These are phyloP conservation scores for Magallana ariakensis DNA, from an alignment of 1,140 invertebrate genomes.

Conservation along the genomic window DNA sequence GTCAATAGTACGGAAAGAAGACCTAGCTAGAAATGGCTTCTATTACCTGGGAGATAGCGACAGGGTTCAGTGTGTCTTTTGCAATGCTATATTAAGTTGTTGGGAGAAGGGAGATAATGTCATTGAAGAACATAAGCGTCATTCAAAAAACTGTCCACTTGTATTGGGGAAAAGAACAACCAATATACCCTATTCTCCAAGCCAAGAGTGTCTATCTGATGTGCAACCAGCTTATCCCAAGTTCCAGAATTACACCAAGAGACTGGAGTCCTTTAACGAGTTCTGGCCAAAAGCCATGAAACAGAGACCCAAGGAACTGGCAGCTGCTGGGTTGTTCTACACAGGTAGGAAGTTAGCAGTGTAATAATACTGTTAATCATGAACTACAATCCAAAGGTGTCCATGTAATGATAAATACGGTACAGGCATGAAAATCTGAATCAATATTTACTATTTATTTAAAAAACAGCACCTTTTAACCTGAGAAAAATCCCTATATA, in stretches of 20 bases:
- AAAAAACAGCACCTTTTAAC: too few species aligned
- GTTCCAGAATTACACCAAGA: neutral
- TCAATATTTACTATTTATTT: too few species aligned
- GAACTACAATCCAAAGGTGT: neutral
- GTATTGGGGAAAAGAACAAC: neutral
- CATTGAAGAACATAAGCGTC: conserved; percentile 28
- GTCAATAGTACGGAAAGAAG: conserved; percentile 18
- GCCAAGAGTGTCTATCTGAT: neutral
- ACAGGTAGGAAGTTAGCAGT: conserved; percentile 23
- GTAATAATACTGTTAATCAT: neutral
- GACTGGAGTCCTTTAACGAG: conserved; percentile 25
- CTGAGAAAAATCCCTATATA: too few species aligned
- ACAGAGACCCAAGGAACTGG: conserved; percentile 43
- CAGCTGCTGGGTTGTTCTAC: conserved; percentile 49
- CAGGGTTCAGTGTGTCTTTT: conserved; percentile 47
- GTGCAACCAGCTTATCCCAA: neutral
- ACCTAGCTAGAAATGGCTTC: conserved; percentile 44
- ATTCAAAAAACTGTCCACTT: conserved; percentile 38
- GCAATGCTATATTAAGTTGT: conserved; percentile 37
- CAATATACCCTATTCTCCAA: conserved; percentile 35
- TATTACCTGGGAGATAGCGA: conserved; percentile 44
- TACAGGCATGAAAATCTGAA: too few species aligned
- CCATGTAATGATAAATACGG: too few species aligned
- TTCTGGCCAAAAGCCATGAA: conserved; percentile 36
- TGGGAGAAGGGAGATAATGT: conserved; percentile 44